Percentiles rank a stretch among this genome's conserved stretches.
Evolutionary conservation across 64 coral and sea anemone genomes (phyloP).

Genomic region (Montipora capricornis): DNA sequence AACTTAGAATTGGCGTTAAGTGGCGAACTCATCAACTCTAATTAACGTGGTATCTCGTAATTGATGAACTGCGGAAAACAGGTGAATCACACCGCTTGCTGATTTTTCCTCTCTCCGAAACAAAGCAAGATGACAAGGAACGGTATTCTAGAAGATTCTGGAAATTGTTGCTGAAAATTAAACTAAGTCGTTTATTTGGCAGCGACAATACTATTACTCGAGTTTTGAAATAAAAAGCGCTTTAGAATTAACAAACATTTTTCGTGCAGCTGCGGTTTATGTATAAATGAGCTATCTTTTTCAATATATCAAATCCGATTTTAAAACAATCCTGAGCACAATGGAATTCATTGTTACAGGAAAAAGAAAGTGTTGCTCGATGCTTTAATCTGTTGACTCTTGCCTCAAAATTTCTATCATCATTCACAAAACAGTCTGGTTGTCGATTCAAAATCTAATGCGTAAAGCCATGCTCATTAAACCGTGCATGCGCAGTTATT

Average conservation of each 20-base stretch:
- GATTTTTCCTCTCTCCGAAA: conserved; percentile 20
- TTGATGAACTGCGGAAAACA: neutral
- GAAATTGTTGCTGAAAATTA: neutral
- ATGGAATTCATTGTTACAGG: neutral
- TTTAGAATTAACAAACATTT: too few species aligned
- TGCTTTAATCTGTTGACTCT: too few species aligned
- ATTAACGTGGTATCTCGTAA: conserved; percentile 5
- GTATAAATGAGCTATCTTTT: neutral
- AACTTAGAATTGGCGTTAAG: conserved; percentile 28
- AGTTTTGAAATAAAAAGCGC: neutral
- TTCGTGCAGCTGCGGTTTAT: neutral
- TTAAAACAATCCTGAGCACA: neutral
- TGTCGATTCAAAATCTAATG: too few species aligned
- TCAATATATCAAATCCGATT: neutral
- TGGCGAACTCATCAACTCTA: conserved; percentile 38
- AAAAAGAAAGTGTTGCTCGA: too few species aligned
- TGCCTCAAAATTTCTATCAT: too few species aligned
- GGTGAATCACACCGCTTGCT: conserved; percentile 29
- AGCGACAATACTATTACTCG: too few species aligned
- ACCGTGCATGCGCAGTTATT: too few species aligned
- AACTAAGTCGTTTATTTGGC: neutral
- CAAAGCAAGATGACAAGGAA: conserved; percentile 51
- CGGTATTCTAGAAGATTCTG: neutral
- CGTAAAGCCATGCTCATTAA: too few species aligned
- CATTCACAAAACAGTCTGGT: too few species aligned